Evolutionary conservation across 1,140 invertebrate species (phyloP).

Genomic region (Bombus affinis): DNA sequence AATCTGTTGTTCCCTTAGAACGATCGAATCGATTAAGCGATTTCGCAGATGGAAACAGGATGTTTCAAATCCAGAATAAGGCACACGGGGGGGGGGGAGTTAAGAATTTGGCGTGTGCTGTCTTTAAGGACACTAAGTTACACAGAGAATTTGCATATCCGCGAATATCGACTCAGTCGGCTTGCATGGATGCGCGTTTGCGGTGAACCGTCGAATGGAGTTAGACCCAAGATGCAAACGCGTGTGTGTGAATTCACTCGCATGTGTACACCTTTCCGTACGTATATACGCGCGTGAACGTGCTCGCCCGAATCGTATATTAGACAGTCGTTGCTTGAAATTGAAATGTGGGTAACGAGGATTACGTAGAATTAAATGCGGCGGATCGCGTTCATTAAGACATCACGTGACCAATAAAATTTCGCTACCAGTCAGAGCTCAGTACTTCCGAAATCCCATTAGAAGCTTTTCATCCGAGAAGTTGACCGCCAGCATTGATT

Average conservation of each 20-base stretch:
- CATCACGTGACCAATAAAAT: slow-evolving; percentile 28
- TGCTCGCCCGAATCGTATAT: neutral
- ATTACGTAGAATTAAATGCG: slow-evolving; percentile 14
- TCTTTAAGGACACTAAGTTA: slow-evolving; percentile 1
- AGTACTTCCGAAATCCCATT: neutral
- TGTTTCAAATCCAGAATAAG: neutral
- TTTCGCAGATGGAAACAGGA: neutral
- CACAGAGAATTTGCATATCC: slow-evolving; percentile 47
- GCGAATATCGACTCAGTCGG: slow-evolving; percentile 39
- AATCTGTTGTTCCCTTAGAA: neutral
- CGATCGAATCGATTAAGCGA: neutral
- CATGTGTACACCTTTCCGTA: too few relatives aligned
- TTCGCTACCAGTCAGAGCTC: neutral
- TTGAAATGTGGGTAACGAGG: slow-evolving; percentile 37
- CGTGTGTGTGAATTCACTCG: neutral
- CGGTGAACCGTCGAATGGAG: slow-evolving; percentile 35
- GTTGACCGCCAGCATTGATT: neutral
- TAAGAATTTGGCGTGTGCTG: too few relatives aligned
- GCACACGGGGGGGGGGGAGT: too few relatives aligned
- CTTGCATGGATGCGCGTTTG: slow-evolving; percentile 28
- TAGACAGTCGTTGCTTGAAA: neutral
- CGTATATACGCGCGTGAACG: neutral
- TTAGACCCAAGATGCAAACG: neutral
- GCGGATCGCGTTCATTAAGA: slow-evolving; percentile 2
- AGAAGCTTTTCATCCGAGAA: neutral